Conservation (phyloP, 2,113 vertebrate species). For the Campylomormyrus numenius region DNA sequence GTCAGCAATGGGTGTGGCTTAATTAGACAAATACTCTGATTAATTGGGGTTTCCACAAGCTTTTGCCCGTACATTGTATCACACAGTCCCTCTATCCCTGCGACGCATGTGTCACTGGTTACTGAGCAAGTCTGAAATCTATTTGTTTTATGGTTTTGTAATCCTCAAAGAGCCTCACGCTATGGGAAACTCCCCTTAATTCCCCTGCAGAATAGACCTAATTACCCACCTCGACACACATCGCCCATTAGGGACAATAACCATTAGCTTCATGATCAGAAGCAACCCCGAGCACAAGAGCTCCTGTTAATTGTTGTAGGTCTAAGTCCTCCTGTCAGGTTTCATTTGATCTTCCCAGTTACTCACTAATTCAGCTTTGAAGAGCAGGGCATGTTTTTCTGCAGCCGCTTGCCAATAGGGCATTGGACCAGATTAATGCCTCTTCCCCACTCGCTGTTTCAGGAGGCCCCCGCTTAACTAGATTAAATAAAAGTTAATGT, state of each 20-base stretch:
- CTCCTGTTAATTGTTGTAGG: constrained; percentile 7
- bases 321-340: constrained; percentile 8
- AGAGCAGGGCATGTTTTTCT: not conserved
- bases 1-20: not conserved
- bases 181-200: not conserved
- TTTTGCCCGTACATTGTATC: not conserved
- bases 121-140: not conserved
- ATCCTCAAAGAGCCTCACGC: not conserved
- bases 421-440: not conserved
- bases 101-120: not conserved
- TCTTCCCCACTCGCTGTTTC: not conserved
- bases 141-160: not conserved
- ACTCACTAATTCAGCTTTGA: constrained; percentile 6
- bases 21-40: not conserved
- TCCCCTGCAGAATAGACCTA: not conserved
- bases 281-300: not conserved
- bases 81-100: not conserved
- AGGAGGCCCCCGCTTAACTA: not conserved
- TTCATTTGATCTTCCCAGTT: constrained; percentile 16
- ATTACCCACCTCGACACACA: not conserved
- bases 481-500: not conserved
- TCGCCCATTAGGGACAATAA: not conserved
- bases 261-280: not conserved
- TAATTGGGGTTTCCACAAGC: not conserved
- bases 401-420: not conserved